Percentiles rank a stretch among this genome's conserved stretches.
Conservation (phyloP, 2,113 vertebrate species). For the Scytalopus superciliaris region DNA sequence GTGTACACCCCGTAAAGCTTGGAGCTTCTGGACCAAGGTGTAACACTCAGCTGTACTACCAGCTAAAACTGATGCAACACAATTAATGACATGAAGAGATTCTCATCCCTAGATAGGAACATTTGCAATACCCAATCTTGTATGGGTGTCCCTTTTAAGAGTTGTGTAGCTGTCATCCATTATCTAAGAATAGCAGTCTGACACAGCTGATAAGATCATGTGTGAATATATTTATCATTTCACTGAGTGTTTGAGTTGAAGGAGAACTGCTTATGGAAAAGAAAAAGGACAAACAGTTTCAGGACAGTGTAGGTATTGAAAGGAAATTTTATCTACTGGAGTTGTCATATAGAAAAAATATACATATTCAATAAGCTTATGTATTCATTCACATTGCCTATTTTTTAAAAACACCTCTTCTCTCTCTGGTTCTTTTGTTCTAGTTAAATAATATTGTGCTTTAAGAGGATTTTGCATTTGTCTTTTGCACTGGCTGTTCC, state of each 20-base stretch:
- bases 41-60: neutral
- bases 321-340: neutral
- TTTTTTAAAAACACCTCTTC: neutral
- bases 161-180: neutral
- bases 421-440: neutral
- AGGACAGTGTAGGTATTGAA: neutral
- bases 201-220: neutral
- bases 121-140: neutral
- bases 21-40: too few relatives aligned
- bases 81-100: neutral
- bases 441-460: neutral
- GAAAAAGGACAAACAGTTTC: neutral
- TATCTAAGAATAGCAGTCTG: neutral
- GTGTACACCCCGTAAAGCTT: too few relatives aligned
- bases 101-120: neutral
- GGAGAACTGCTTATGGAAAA: neutral
- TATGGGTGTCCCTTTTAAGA: neutral
- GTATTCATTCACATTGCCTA: neutral
- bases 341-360: neutral
- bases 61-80: neutral
- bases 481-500: neutral
- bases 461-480: neutral
- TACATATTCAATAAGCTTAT: neutral
- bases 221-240: neutral
- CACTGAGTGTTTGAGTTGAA: neutral